Conservation (phyloP, 2,888 invertebrate genomes). For the Folsomia candida region DNA sequence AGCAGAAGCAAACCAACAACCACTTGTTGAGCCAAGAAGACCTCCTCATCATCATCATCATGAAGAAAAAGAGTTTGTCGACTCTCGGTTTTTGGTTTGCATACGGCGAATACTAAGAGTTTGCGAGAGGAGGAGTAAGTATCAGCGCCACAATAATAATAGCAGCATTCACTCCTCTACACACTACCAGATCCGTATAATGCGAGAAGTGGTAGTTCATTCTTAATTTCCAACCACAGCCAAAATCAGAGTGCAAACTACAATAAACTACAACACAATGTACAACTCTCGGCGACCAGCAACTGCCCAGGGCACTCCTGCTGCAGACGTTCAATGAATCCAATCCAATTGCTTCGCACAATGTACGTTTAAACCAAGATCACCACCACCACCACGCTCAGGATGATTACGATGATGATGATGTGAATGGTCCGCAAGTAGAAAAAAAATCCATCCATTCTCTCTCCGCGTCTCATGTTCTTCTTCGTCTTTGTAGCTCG, state of each 20-base stretch:
- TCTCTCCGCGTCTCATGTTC: no score
- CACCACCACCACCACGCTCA: no score
- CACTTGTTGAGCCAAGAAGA: not conserved
- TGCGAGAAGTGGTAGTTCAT: not conserved
- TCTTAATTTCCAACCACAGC: not conserved
- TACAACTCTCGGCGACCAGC: not conserved
- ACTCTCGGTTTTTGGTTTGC: not conserved
- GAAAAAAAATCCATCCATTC: no score
- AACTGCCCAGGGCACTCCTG: not conserved
- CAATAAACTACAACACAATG: not conserved
- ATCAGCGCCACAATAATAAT: no score
- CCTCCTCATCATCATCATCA: not conserved
- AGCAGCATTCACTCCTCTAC: not conserved
- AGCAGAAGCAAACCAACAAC: not conserved
- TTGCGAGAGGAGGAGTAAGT: no score
- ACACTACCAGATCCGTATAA: not conserved
- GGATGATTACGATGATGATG: no score
- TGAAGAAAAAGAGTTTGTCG: not conserved
- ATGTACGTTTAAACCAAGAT: no score
- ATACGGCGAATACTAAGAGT: not conserved
- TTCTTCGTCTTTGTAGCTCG: no score
- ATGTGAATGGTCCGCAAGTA: no score
- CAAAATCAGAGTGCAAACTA: not conserved
- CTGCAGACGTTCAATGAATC: not conserved
- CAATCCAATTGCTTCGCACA: not conserved